Evolutionary conservation across 2,888 invertebrate species (phyloP).

Genomic region (Scaptodrosophila latifasciaeformis): DNA sequence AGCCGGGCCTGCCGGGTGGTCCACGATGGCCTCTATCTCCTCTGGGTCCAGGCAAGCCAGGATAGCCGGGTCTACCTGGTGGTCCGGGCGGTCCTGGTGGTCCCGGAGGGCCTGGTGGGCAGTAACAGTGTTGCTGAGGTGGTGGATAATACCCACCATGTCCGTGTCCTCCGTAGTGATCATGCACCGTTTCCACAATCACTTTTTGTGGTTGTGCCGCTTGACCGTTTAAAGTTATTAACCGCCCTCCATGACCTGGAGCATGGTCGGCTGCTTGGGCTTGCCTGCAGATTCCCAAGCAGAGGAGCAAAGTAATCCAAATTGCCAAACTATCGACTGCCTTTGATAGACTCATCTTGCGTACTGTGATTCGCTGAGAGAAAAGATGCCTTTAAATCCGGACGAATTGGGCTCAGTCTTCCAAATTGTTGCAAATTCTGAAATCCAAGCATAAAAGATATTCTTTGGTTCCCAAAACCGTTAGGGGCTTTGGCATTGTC

Average conservation of each 20-base stretch:
- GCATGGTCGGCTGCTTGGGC: neutral
- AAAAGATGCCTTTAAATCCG: too few species aligned
- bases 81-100: constrained; percentile 20
- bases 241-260: constrained; percentile 9
- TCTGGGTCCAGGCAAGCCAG: constrained; percentile 5
- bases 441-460: too few species aligned
- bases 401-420: too few species aligned
- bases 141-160: constrained; percentile 25
- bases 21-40: neutral
- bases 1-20: neutral
- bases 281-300: neutral
- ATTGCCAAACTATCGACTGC: too few species aligned
- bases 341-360: too few species aligned
- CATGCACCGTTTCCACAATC: constrained; percentile 13
- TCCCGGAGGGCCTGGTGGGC: constrained; percentile 24
- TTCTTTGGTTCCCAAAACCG: too few species aligned
- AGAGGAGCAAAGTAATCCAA: neutral
- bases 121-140: constrained; percentile 14
- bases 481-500: too few species aligned
- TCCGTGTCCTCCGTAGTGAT: constrained; percentile 12
- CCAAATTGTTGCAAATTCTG: too few species aligned
- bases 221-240: constrained; percentile 23
- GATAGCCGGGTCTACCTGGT: constrained; percentile 23
- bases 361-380: too few species aligned
- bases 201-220: constrained; percentile 23